Percentiles rank a stretch among this genome's conserved stretches.
Conservation (phyloP, 2,888 invertebrate species). For the Pantelozetes paolii region DNA sequence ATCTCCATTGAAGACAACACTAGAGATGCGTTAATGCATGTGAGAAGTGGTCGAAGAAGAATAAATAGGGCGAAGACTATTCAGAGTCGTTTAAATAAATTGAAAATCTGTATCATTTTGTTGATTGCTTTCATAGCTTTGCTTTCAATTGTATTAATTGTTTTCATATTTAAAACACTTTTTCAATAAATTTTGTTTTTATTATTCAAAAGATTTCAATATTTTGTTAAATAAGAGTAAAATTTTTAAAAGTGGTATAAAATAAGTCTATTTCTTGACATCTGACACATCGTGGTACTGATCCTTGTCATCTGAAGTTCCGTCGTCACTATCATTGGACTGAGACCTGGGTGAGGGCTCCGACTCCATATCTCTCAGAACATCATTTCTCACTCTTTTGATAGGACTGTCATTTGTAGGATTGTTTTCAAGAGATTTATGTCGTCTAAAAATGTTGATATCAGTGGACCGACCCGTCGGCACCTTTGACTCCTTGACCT, state of each 20-base stretch:
- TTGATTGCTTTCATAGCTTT: background rate
- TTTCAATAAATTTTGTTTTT: background rate
- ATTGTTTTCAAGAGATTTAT: background rate
- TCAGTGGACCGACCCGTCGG: background rate
- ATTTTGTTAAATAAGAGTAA: no score
- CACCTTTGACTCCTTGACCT: background rate
- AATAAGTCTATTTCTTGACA: no score
- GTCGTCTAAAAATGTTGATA: background rate
- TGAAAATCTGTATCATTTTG: background rate
- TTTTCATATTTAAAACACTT: background rate
- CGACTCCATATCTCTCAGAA: background rate
- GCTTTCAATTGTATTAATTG: background rate
- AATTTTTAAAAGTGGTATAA: no score
- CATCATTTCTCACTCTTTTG: background rate
- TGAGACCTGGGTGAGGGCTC: no score
- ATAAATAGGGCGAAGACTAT: background rate
- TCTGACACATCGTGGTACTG: no score
- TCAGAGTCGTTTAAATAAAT: background rate
- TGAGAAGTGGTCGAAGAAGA: constrained; percentile 5
- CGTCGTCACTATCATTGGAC: no score
- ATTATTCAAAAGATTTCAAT: no score
- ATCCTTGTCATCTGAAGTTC: no score
- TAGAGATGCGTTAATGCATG: background rate
- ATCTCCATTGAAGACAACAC: background rate
- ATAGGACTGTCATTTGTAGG: background rate